Evolutionary conservation across 2,888 invertebrate species (phyloP).

Genomic region (Phyto melanocephala): DNA sequence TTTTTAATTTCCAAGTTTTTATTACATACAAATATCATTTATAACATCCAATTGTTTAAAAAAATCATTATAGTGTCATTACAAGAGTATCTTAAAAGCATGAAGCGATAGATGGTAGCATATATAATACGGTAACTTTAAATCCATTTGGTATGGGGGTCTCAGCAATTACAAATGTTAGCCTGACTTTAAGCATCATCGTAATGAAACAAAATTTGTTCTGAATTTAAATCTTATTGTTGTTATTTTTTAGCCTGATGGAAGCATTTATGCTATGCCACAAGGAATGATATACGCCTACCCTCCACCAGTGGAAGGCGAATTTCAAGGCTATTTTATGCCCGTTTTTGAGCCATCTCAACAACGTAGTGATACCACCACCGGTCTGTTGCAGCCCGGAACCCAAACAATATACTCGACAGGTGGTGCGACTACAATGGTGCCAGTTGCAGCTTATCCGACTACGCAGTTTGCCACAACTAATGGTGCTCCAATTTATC

Average conservation of each 20-base stretch:
- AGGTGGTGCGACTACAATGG: constrained; percentile 74
- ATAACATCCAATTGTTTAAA: too few relatives aligned
- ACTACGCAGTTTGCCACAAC: constrained; percentile 75
- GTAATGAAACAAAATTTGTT: too few relatives aligned
- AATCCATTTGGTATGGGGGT: too few relatives aligned
- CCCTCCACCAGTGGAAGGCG: constrained; percentile 77
- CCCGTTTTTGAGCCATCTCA: constrained; percentile 78
- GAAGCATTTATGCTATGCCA: constrained; percentile 78
- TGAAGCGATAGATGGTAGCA: too few relatives aligned
- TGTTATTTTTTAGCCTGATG: constrained; percentile 74
- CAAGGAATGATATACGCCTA: constrained; percentile 79
- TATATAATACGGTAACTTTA: too few relatives aligned
- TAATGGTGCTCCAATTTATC: constrained; percentile 76
- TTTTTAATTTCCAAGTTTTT: too few relatives aligned
- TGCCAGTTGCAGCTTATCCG: constrained; percentile 77
- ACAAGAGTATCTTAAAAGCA: too few relatives aligned
- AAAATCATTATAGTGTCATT: too few relatives aligned
- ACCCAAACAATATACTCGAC: constrained; percentile 76
- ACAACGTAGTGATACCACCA: constrained; percentile 72
- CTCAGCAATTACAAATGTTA: too few relatives aligned
- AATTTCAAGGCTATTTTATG: constrained; percentile 78
- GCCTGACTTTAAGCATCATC: too few relatives aligned
- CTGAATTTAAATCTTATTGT: too few relatives aligned
- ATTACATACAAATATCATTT: too few relatives aligned
- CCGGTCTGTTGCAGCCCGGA: constrained; percentile 73